A percentile compares a stretch with the other conserved stretches of the same genome.
Evolutionary conservation across 1,140 invertebrate species (phyloP).

Genomic region (Drosophila saltans): DNA sequence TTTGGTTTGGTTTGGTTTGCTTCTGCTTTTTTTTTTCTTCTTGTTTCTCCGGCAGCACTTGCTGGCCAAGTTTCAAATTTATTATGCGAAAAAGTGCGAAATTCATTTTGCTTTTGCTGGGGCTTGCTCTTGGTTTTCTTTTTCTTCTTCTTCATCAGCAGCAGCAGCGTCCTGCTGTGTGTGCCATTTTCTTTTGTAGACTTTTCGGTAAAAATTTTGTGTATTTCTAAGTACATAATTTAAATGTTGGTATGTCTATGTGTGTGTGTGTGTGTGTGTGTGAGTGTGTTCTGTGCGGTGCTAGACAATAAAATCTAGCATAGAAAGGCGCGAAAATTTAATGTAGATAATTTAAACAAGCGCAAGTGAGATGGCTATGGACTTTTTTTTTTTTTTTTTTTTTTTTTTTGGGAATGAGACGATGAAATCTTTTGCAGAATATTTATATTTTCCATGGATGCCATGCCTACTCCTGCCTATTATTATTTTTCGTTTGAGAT

Average conservation of each 20-base stretch:
- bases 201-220: constrained; percentile 72
- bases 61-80: constrained; percentile 81
- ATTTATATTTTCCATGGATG: constrained; percentile 53
- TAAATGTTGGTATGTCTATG: constrained; percentile 67
- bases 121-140: constrained; percentile 37
- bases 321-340: constrained; percentile 72
- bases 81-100: constrained; percentile 83
- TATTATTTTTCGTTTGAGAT: constrained; percentile 47
- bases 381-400: neutral
- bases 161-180: constrained; percentile 64
- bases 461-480: constrained; percentile 23
- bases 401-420: neutral
- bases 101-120: constrained; percentile 77
- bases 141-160: constrained; percentile 35
- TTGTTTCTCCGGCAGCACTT: constrained; percentile 25
- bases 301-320: constrained; percentile 78
- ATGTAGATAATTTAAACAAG: constrained; percentile 77
- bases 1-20: neutral
- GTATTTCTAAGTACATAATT: constrained; percentile 83
- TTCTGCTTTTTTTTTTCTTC: constrained; percentile 44
- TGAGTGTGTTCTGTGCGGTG: neutral
- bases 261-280: neutral
- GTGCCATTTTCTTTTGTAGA: constrained; percentile 78
- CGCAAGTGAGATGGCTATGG: constrained; percentile 12
- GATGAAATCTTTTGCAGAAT: constrained; percentile 48